Percentiles rank a stretch among this genome's conserved stretches.
Conservation (phyloP, 2,888 invertebrate species). For the Clanis bilineata region DNA sequence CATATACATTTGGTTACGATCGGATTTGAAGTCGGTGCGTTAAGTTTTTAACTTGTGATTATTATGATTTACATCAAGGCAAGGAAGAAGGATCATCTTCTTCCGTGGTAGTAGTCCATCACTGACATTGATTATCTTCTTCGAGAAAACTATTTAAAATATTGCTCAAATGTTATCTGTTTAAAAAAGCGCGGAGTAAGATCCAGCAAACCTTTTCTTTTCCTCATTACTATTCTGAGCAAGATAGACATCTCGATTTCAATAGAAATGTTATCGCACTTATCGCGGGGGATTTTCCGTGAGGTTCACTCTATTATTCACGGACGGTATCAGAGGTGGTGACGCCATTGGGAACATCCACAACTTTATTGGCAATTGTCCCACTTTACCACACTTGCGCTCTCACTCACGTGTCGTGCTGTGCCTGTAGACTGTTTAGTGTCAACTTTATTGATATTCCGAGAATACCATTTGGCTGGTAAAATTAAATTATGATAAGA, state of each 20-base stretch:
- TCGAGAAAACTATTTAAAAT: too few species aligned
- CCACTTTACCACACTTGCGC: conserved; percentile 44
- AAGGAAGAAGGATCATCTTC: too few species aligned
- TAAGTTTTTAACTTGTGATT: too few species aligned
- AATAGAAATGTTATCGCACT: neutral
- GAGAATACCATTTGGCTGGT: neutral
- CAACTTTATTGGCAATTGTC: conserved; percentile 58
- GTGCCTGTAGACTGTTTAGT: conserved; percentile 19
- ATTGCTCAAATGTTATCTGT: too few species aligned
- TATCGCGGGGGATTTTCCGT: neutral
- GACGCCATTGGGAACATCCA: conserved; percentile 48
- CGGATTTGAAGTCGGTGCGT: too few species aligned
- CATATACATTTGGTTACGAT: too few species aligned
- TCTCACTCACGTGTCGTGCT: conserved; percentile 39
- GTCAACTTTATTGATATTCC: conserved; percentile 3
- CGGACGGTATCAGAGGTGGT: conserved; percentile 21
- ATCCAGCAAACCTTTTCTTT: too few species aligned
- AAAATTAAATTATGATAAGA: neutral
- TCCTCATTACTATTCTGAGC: neutral
- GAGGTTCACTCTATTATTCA: neutral
- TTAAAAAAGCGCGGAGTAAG: too few species aligned
- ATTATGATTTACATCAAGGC: too few species aligned
- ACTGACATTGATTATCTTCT: too few species aligned
- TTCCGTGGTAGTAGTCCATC: too few species aligned
- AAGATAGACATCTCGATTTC: neutral